Conservation (phyloP, 2,113 vertebrate species). For the Octodon degus region DNA sequence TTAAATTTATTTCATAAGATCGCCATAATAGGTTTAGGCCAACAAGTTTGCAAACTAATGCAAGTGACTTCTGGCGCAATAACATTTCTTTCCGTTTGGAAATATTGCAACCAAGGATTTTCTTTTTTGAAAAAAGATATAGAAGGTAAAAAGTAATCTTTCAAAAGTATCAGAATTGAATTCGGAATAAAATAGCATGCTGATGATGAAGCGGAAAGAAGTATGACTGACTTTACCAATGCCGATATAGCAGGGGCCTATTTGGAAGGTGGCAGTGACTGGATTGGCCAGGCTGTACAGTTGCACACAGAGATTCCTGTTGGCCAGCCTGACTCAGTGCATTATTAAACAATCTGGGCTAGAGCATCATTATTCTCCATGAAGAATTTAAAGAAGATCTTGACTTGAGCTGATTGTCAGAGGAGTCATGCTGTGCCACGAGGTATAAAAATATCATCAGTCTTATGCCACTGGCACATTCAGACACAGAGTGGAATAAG, state of each 20-base stretch:
- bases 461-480: conserved; percentile 87
- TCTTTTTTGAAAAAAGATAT: conserved; percentile 64
- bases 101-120: conserved; percentile 76
- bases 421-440: conserved; percentile 85
- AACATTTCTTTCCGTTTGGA: conserved; percentile 77
- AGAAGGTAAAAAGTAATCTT: conserved; percentile 80
- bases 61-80: conserved; percentile 73
- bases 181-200: conserved; percentile 82
- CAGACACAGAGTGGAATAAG: conserved; percentile 84
- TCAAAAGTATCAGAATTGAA: conserved; percentile 78
- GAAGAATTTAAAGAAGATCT: conserved; percentile 89
- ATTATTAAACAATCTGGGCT: conserved; percentile 83
- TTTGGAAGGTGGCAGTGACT: conserved; percentile 72
- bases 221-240: conserved; percentile 64
- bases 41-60: conserved; percentile 77
- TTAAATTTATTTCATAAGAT: conserved; percentile 73
- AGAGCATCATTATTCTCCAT: conserved; percentile 76
- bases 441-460: conserved; percentile 84
- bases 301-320: conserved; percentile 74
- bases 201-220: conserved; percentile 72
- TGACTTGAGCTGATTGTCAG: conserved; percentile 83
- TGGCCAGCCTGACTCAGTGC: conserved; percentile 76
- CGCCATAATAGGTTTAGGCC: conserved; percentile 44
- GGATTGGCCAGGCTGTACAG: conserved; percentile 72
- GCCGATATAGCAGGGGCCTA: conserved; percentile 66